Percentiles rank a stretch among this genome's conserved stretches.
Evolutionary conservation across 35 echinoderm and acorn worm species (phyloP).

Genomic region (Anneissia japonica): DNA sequence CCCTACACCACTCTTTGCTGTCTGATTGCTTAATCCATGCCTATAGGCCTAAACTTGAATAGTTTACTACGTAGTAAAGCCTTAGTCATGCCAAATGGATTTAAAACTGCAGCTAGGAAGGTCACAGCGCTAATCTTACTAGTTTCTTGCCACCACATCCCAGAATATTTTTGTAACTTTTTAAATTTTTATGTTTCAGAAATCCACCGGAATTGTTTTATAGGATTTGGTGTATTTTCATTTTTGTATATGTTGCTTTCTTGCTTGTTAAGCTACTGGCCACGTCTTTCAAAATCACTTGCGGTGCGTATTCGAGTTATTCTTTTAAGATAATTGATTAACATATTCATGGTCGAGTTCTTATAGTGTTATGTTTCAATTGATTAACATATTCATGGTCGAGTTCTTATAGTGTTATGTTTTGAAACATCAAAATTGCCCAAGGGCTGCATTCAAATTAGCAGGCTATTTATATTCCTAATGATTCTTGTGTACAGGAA

Average conservation of each 20-base stretch:
- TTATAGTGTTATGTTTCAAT: background rate
- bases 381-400: background rate
- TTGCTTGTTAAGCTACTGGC: constrained; percentile 5
- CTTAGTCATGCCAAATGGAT: no score
- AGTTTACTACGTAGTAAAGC: no score
- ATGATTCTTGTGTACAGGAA: background rate
- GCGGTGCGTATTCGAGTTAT: constrained; percentile 5
- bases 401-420: background rate
- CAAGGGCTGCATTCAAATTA: background rate
- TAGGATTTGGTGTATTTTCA: constrained; percentile 34
- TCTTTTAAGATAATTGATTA: no score
- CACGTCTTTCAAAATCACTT: constrained; percentile 6
- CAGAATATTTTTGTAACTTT: background rate
- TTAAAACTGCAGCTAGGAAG: no score
- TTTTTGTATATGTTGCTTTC: constrained; percentile 25
- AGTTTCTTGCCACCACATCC: no score
- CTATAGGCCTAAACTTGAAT: no score
- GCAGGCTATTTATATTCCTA: background rate
- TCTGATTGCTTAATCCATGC: no score
- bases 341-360: background rate
- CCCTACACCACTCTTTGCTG: no score
- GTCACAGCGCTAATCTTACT: no score
- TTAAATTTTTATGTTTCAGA: constrained; percentile 7
- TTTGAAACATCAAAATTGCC: background rate
- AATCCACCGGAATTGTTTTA: constrained; percentile 38